Conservation (phyloP, 2,113 vertebrate genomes). For the Cynopterus brachyotis region DNA sequence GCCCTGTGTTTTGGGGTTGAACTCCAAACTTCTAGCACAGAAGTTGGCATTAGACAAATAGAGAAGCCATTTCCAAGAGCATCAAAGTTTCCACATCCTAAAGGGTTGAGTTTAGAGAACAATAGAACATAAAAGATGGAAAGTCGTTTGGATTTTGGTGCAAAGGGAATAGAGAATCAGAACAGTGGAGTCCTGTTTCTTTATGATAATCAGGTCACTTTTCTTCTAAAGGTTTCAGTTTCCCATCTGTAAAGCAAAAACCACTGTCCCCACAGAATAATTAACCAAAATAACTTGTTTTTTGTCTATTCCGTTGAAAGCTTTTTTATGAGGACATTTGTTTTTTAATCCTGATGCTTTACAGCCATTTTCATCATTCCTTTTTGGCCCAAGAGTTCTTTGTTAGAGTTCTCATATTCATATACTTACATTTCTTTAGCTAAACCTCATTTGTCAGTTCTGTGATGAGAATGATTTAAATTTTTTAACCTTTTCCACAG, state of each 20-base stretch:
- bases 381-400: neutral
- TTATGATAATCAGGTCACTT: conserved; percentile 61
- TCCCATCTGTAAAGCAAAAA: conserved; percentile 66
- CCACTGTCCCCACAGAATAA: conserved; percentile 47
- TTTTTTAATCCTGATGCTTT: conserved; percentile 4
- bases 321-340: conserved; percentile 66
- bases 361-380: neutral
- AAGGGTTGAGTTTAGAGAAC: conserved; percentile 57
- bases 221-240: conserved; percentile 45
- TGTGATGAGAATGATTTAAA: neutral
- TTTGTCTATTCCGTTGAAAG: conserved; percentile 27
- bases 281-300: conserved; percentile 58
- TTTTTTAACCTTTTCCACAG: conserved; percentile 19
- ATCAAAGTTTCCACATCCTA: conserved; percentile 71
- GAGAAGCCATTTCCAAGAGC: conserved; percentile 71
- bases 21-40: conserved; percentile 66
- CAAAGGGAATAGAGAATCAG: conserved; percentile 57
- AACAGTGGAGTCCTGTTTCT: conserved; percentile 59
- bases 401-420: neutral
- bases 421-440: conserved; percentile 39
- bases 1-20: conserved; percentile 63
- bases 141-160: conserved; percentile 57
- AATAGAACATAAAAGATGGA: conserved; percentile 70
- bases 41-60: conserved; percentile 68
- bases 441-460: conserved; percentile 53